Percentiles rank a stretch among this genome's conserved stretches.
Conservation (phyloP, 2,888 invertebrate genomes). For the Agrochola macilenta region DNA sequence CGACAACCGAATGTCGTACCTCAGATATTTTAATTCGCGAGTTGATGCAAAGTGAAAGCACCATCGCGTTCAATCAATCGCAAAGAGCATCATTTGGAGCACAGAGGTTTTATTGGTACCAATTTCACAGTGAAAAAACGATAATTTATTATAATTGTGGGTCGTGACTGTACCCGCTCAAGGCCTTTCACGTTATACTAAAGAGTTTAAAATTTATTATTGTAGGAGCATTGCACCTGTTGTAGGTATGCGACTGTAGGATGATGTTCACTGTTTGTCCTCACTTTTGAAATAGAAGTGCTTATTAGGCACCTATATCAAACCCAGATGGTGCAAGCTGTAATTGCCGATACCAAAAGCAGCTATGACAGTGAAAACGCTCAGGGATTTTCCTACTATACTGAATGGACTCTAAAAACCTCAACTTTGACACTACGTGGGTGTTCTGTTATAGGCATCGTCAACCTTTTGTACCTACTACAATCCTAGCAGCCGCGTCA, state of each 20-base stretch:
- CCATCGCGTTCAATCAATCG: constrained; percentile 54
- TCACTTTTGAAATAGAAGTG: background rate
- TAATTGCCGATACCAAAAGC: background rate
- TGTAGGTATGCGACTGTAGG: constrained; percentile 19
- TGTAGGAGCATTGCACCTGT: constrained; percentile 41
- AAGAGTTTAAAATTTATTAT: constrained; percentile 37
- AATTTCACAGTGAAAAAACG: constrained; percentile 61
- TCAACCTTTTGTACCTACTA: background rate
- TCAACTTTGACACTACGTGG: constrained; percentile 34
- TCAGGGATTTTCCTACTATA: background rate
- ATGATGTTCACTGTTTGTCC: background rate
- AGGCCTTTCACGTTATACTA: constrained; percentile 48
- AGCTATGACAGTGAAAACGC: background rate
- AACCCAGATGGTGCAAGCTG: background rate
- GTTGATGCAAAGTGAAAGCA: constrained; percentile 76
- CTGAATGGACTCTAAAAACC: constrained; percentile 23
- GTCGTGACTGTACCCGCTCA: constrained; percentile 56
- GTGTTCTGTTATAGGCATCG: constrained; percentile 27
- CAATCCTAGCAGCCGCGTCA: background rate
- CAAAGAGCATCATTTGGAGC: constrained; percentile 60
- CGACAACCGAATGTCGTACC: constrained; percentile 72
- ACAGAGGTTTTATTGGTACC: constrained; percentile 60
- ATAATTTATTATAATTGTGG: constrained; percentile 62
- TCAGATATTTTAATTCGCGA: constrained; percentile 77
- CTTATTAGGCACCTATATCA: background rate